Evolutionary conservation across 2,797 vertebrate species (phyloP), one percentile per base, ranked within the genome.

Genomic region (Lagodon rhomboides): DNA sequence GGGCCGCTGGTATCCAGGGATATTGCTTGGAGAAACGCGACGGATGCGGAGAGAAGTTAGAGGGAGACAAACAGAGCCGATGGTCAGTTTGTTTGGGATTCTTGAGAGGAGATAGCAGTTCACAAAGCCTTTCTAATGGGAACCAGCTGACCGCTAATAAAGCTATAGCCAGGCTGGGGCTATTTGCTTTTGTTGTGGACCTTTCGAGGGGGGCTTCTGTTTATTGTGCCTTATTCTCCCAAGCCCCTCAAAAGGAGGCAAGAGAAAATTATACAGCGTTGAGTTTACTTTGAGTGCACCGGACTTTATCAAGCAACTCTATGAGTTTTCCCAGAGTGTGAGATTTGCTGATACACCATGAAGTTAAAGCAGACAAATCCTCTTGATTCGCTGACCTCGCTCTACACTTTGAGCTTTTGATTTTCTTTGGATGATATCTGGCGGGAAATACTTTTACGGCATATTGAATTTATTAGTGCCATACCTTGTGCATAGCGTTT

Each of bases 81-180:
- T 73, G 85, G 86, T 90, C 82, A 72, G 91, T 91, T 90, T 92
- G 93, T 94, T 94, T 94, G 93, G 87, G 91, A 93, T 93, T 94
- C 91, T 91, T 94, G 91, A 88, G 87, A 75, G 83, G 87, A 91
- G 87, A 93, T 86, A 92, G 90, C 86, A 89, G 84, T 92, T 94
- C 93, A 93, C 93, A 94, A 91, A 92, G 87, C 80, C 82, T 69
- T 82, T 91, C 91, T 94, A 95, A 95, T 94, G 91, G 89, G 88
- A 94, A 90, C 88, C 92, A 93, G 91, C 90, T 94, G 93, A 90
- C 83, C n/a, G 23, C 80, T 90, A 93, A 94, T 90, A 91, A 90
- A 85, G 83, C 91, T 73, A 87, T 65, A 34, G 83, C 82, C 83
- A 79, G 53, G 74, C 85, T 50, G 72, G 62, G 74, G 84, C 73